These are phyloP conservation scores for Anas capensis DNA, from an alignment of 2,797 vertebrate species.

Conservation along the genomic window DNA sequence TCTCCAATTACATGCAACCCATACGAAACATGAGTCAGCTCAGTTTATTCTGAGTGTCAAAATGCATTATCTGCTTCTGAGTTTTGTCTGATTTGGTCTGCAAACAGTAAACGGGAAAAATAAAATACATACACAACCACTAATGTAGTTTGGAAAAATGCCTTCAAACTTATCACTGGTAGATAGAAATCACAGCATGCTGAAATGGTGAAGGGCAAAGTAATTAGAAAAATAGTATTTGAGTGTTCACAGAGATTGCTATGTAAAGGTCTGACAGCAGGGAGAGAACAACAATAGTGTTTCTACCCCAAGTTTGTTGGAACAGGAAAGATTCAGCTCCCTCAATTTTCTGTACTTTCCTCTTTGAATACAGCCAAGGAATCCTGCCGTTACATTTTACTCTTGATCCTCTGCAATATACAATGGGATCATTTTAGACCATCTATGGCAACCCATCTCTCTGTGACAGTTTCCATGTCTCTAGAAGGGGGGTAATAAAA, in stretches of 20 bases:
- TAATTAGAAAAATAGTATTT: background rate
- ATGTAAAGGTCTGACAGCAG: background rate
- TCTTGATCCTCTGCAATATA: background rate
- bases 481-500: background rate
- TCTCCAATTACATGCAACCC: background rate
- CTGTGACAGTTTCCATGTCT: background rate
- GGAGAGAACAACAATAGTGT: background rate
- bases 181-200: background rate
- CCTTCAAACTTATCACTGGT: background rate
- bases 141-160: background rate
- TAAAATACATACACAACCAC: background rate
- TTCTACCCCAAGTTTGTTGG: background rate
- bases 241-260: background rate
- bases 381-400: background rate
- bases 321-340: background rate
- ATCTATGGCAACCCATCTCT: fast-evolving
- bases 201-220: background rate
- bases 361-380: background rate
- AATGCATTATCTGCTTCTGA: background rate
- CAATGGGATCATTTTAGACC: background rate
- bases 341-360: background rate
- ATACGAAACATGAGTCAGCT: fast-evolving
- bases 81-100: background rate
- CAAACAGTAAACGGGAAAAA: background rate
- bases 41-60: background rate